phyloP scores from a whole-genome alignment of 1,140 invertebrate species.

The Drosophila serrata region DNA sequence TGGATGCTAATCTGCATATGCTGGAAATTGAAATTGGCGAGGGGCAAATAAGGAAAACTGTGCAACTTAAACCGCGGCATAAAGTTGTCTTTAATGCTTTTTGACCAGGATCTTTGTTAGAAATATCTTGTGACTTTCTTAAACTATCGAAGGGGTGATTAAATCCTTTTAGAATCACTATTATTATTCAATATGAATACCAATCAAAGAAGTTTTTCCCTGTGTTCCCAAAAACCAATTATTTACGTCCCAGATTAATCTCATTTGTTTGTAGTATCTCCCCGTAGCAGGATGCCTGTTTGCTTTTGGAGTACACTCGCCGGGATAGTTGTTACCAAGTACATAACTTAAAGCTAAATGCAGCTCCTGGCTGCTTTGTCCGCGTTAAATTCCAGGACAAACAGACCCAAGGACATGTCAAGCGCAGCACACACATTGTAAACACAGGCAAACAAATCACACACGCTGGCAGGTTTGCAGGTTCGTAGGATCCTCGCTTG shows the following conservation, averaged over 20 bases:
- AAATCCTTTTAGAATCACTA: neutral
- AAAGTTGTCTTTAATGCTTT: slow-evolving; percentile 9
- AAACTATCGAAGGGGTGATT: neutral
- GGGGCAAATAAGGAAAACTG: neutral
- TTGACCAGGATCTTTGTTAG: neutral
- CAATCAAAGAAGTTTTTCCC: neutral
- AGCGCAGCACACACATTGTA: slow-evolving; percentile 65
- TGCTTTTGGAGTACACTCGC: slow-evolving; percentile 32
- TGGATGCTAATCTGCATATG: slow-evolving; percentile 54
- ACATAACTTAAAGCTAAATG: slow-evolving; percentile 74
- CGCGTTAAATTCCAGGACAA: slow-evolving; percentile 75
- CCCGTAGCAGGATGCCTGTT: slow-evolving; percentile 17
- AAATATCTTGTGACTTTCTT: neutral
- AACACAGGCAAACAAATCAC: slow-evolving; percentile 61
- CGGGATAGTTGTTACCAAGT: slow-evolving; percentile 65
- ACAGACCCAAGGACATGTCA: slow-evolving; percentile 82
- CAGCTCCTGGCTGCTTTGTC: slow-evolving; percentile 20
- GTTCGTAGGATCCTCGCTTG: slow-evolving; percentile 1
- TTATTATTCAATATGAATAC: neutral
- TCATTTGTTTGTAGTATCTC: slow-evolving; percentile 36
- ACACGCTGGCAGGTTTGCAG: slow-evolving; percentile 4
- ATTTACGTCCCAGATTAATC: slow-evolving; percentile 46
- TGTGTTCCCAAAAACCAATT: slow-evolving; percentile 7
- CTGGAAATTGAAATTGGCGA: slow-evolving; percentile 46
- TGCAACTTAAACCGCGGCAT: neutral